A percentile compares a stretch with the other conserved stretches of the same genome.
Evolutionary conservation across 1,140 invertebrate species (phyloP).

Genomic region (Homalodisca vitripennis): DNA sequence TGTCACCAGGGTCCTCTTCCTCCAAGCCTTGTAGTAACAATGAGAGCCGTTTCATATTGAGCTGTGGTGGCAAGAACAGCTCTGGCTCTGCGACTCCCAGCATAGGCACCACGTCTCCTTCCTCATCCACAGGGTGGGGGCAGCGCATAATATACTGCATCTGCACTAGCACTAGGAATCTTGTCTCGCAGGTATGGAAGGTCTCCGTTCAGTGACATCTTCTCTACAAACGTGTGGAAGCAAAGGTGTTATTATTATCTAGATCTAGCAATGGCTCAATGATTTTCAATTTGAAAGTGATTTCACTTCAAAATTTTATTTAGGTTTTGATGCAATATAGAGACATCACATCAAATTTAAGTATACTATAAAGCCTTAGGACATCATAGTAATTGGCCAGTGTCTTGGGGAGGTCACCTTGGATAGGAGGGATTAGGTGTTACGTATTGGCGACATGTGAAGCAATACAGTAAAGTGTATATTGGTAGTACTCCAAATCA

Average conservation of each 20-base stretch:
- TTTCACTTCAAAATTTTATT: too few relatives aligned
- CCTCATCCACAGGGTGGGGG: conserved; percentile 38
- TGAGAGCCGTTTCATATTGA: conserved; percentile 46
- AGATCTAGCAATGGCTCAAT: too few relatives aligned
- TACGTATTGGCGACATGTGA: too few relatives aligned
- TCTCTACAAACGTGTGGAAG: neutral
- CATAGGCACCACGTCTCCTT: conserved; percentile 43
- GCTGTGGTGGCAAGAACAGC: conserved; percentile 40
- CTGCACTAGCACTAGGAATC: conserved; percentile 50
- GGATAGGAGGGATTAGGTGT: too few relatives aligned
- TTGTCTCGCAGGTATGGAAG: conserved; percentile 48
- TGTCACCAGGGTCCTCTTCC: conserved; percentile 45
- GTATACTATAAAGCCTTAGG: too few relatives aligned
- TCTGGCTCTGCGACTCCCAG: conserved; percentile 43
- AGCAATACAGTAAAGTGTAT: too few relatives aligned
- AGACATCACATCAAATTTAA: too few relatives aligned
- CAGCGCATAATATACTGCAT: conserved; percentile 54
- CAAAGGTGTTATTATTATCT: neutral
- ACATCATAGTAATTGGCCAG: too few relatives aligned
- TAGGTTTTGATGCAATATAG: too few relatives aligned
- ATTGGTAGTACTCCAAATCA: too few relatives aligned
- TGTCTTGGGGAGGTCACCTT: too few relatives aligned
- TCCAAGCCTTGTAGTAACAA: conserved; percentile 42
- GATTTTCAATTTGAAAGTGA: too few relatives aligned
- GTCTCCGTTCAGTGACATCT: neutral